phyloP scores from a whole-genome alignment of 2,113 vertebrate species.

The Chamaea fasciata region DNA sequence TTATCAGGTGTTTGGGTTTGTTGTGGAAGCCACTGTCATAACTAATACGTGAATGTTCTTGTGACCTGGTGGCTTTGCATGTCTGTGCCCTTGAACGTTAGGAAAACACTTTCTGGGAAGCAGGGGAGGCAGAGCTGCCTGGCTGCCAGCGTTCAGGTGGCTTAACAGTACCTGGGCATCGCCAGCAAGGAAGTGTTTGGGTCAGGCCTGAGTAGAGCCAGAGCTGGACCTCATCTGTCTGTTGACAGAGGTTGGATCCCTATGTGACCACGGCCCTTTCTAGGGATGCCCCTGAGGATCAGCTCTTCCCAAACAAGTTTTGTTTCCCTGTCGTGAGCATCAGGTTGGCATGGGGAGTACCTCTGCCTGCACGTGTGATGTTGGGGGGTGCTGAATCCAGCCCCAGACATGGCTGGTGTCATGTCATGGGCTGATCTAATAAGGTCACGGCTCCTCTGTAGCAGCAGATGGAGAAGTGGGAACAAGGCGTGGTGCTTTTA shows the following conservation, averaged over 20 bases:
- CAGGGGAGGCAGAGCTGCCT: neutral
- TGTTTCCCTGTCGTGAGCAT: fast-evolving
- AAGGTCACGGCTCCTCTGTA: neutral
- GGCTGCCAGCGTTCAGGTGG: fast-evolving
- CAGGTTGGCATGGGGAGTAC: fast-evolving
- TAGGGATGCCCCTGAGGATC: neutral
- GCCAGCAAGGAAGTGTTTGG: neutral
- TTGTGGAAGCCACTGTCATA: neutral
- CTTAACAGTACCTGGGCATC: fast-evolving
- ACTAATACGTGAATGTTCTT: neutral
- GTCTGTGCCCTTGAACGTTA: neutral
- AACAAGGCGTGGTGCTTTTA: neutral
- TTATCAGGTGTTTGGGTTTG: neutral
- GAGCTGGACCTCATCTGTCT: neutral
- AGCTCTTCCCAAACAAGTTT: neutral
- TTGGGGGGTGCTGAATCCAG: fast-evolving
- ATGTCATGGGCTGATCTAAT: neutral
- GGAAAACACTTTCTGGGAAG: neutral
- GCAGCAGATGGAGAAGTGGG: neutral
- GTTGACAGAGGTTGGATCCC: neutral
- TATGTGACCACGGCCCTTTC: fast-evolving
- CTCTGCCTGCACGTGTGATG: fast-evolving
- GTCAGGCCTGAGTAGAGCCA: neutral
- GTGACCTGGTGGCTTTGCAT: neutral
- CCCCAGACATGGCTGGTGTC: neutral